These are phyloP conservation scores for Cydia fagiglandana DNA, from an alignment of 1,140 invertebrate species.

Conservation along the genomic window DNA sequence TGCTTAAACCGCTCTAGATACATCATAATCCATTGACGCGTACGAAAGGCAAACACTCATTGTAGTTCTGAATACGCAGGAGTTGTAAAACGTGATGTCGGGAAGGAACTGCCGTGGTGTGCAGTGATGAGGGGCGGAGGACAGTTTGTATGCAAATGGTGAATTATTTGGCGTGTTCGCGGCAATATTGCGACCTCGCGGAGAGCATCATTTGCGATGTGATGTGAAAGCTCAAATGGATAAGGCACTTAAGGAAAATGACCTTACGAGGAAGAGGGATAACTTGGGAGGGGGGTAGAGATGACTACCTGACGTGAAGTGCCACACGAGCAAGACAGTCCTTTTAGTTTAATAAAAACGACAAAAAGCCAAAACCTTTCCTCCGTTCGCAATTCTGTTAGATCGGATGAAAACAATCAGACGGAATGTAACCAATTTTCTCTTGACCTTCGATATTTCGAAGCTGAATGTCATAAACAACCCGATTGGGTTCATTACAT, in stretches of 20 bases:
- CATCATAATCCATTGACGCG: constrained; percentile 21
- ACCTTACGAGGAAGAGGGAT: constrained; percentile 1
- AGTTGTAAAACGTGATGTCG: constrained; percentile 14
- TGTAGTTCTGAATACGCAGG: constrained; percentile 20
- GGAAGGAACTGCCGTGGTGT: constrained; percentile 26
- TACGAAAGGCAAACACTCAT: constrained; percentile 2
- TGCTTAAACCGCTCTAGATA: background rate
- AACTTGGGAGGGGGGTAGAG: background rate
- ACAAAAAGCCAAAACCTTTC: background rate
- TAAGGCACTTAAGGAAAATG: constrained; percentile 24
- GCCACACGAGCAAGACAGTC: background rate
- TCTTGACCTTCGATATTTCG: constrained; percentile 13
- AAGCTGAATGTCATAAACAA: constrained; percentile 6
- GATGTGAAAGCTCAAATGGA: constrained; percentile 22
- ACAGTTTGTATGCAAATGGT: constrained; percentile 49
- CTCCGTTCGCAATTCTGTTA: background rate
- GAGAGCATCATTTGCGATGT: constrained; percentile 24
- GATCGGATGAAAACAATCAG: constrained; percentile 8
- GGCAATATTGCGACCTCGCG: constrained; percentile 38
- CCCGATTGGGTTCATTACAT: constrained; percentile 22
- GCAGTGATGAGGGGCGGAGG: constrained; percentile 33
- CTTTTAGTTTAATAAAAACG: background rate
- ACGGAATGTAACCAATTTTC: constrained; percentile 5
- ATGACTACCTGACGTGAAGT: constrained; percentile 13
- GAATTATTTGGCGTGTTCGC: constrained; percentile 39